These are phyloP conservation scores for Lasioglossum malachurum DNA, from an alignment of 2,888 invertebrate genomes.

Conservation along the genomic window DNA sequence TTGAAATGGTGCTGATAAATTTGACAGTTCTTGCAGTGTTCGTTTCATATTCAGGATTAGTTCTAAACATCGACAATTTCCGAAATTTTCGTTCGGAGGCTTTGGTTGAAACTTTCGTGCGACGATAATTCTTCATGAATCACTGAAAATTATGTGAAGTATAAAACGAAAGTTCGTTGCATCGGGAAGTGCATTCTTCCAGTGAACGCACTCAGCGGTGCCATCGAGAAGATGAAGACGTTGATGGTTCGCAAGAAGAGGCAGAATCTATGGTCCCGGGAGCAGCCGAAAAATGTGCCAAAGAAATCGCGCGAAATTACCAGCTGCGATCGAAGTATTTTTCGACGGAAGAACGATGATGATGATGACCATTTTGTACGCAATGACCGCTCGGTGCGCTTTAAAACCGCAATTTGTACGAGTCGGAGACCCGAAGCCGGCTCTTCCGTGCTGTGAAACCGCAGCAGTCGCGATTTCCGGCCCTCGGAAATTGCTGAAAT, in stretches of 20 bases:
- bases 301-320: constrained; percentile 55
- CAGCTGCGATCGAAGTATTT: constrained; percentile 50
- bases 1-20: neutral
- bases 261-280: constrained; percentile 1
- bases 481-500: constrained; percentile 47
- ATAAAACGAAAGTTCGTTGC: neutral
- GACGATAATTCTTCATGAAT: neutral
- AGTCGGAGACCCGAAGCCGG: constrained; percentile 14
- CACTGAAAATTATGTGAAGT: neutral
- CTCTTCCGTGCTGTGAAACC: constrained; percentile 43
- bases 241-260: constrained; percentile 12
- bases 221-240: constrained; percentile 20
- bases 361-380: constrained; percentile 47
- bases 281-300: constrained; percentile 33
- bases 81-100: neutral
- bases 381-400: constrained; percentile 38
- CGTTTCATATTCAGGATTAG: neutral
- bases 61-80: neutral
- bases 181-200: constrained; percentile 7
- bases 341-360: constrained; percentile 50
- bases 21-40: neutral
- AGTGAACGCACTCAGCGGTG: neutral
- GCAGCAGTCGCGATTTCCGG: constrained; percentile 45
- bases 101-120: neutral
- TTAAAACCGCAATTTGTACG: constrained; percentile 55